Base-by-base conservation (phyloP, 1,140 invertebrate genomes). In the Thaumatotibia leucotreta region DNA sequence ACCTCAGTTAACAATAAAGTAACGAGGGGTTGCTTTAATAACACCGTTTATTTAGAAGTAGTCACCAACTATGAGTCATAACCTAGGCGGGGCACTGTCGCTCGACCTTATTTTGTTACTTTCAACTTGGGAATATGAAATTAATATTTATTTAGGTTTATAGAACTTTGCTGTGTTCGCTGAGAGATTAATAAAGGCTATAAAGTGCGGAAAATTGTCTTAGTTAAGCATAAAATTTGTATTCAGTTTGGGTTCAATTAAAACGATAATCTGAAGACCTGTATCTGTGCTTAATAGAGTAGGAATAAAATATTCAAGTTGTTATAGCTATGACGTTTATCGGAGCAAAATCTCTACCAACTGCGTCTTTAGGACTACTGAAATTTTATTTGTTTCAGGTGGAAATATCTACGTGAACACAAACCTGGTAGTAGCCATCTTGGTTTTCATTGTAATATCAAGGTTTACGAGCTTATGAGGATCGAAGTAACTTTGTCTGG, bases 391-490 rank as follows among this genome's bases (percentile, higher is more conserved):
- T 39, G 66, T 78, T 76, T 17, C 77, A 79, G 75, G 73, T 75
- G 65, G 45, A 54, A 73, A 67, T 32, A 5, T 71, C 52, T 52
- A 17, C 23, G 32, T 58, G 27, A 74, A 64, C 58, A 49, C 63
- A 17, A 32, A 64, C 6, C 52, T 61, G 62, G 50, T 75, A 67
- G 45, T 69, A 29, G 58, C 67, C 35, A 22, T 76, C 22, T 81
- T 74, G 79, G 83, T 80, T 74, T 69, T 78, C 58, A 80, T 63
- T 65, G 63, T 72, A 79, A 79, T 87, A 76, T 79, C 66, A 69
- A 83, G 69, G 63, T 77, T 75, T 69, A 65, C 74, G 78, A 87
- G 83, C 83, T 89, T 89, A 89, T 89, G 85, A 89, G 83, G 74
- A 75, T 83, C 64, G 77, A 70, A 78, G 70, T 78, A 79, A 74